phyloP scores from a whole-genome alignment of 2,888 invertebrate species.

The Drosophila silvestris region DNA sequence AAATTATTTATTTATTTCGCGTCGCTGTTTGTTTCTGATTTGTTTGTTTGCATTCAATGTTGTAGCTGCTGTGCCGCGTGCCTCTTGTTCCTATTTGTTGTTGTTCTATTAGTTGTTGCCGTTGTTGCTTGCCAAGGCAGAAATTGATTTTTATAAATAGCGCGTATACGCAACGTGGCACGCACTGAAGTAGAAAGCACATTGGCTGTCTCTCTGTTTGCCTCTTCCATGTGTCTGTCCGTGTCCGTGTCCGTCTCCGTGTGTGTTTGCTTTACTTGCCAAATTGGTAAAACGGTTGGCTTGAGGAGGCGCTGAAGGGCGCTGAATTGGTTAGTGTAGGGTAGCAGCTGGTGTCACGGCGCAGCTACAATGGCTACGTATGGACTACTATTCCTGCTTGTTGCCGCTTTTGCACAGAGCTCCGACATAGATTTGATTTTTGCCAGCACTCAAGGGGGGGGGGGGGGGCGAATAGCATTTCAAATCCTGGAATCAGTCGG shows the following conservation, averaged over 20 bases:
- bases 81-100: neutral
- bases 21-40: conserved; percentile 52
- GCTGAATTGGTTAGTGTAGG: neutral
- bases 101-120: conserved; percentile 13
- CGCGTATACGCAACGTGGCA: conserved; percentile 79
- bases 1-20: conserved; percentile 71
- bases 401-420: conserved; percentile 18
- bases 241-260: conserved; percentile 1
- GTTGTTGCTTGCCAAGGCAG: conserved; percentile 68
- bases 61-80: conserved; percentile 28
- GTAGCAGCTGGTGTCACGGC: conserved; percentile 41
- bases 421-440: conserved; percentile 27
- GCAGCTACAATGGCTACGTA: conserved; percentile 44
- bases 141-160: conserved; percentile 80
- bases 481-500: conserved; percentile 19
- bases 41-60: conserved; percentile 56
- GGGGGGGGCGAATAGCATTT: conserved; percentile 12
- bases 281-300: neutral
- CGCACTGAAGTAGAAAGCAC: conserved; percentile 74
- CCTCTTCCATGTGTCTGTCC: neutral
- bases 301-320: neutral
- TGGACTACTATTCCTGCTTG: conserved; percentile 13
- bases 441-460: neutral
- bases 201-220: conserved; percentile 29
- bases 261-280: conserved; percentile 35